phyloP scores from a whole-genome alignment of 1,140 invertebrate genomes.

The Epicauta chinensis region DNA sequence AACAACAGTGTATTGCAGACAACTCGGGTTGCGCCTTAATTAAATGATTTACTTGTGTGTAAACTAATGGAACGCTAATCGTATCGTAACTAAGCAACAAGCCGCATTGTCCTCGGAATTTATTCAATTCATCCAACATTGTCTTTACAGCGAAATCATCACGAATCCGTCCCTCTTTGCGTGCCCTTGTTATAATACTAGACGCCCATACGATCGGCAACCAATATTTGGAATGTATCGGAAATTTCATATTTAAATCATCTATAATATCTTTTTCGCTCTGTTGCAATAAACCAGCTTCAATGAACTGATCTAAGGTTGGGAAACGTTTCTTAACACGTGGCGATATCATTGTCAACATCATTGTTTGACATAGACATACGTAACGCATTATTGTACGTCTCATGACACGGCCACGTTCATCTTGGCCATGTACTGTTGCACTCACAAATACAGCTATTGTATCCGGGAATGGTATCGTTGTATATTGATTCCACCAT shows the following conservation, averaged over 20 bases:
- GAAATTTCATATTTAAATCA: constrained; percentile 60
- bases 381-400: constrained; percentile 67
- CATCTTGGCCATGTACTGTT: constrained; percentile 61
- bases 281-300: constrained; percentile 63
- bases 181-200: constrained; percentile 76
- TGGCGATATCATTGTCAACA: constrained; percentile 63
- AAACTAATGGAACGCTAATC: constrained; percentile 88
- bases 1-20: too few species aligned
- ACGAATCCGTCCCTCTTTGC: constrained; percentile 85
- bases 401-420: constrained; percentile 66
- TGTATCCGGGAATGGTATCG: constrained; percentile 79
- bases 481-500: constrained; percentile 89
- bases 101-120: constrained; percentile 79
- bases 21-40: too few species aligned
- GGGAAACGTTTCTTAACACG: constrained; percentile 76
- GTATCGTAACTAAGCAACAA: constrained; percentile 79
- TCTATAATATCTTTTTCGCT: constrained; percentile 65
- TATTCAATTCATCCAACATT: constrained; percentile 82
- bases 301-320: constrained; percentile 69
- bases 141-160: constrained; percentile 92
- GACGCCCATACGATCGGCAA: constrained; percentile 91
- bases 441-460: constrained; percentile 79
- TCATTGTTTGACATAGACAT: constrained; percentile 62
- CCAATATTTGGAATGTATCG: constrained; percentile 75
- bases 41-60: constrained; percentile 68